Base-by-base conservation (phyloP, 1,140 invertebrate genomes). In the Cyphomyrmex costatus region DNA sequence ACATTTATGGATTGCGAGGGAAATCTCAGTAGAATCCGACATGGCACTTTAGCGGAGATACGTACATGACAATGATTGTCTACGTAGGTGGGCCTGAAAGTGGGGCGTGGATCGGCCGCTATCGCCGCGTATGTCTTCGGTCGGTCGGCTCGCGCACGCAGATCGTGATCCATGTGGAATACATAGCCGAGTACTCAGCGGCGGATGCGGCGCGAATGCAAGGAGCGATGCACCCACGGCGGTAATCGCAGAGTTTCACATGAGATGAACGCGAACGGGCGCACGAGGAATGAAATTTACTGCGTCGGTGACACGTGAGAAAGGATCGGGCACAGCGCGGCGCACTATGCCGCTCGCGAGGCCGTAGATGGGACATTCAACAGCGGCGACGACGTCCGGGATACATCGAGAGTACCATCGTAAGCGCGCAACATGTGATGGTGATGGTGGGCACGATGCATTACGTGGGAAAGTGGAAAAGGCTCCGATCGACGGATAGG, bases 381-480 rank as follows among this genome's bases (percentile, higher is more conserved):
- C 61, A 12, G 19, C 79, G 77, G 30, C 76, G 78, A n/a, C 70
- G 71, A 19, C n/a, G 71, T 82, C 12, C 19, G 51, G 33, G 33
- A 82, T 71, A 71, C 33, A 19, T 19, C 19, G 79, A 73, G 66
- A 82, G 79, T 73, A 58, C 46, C 56, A 51, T 65, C n/a, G 58
- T 42, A 14, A 63, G 49, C n/a, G 49, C n/a, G 51, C 63, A 33
- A 60, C 73, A 70, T 42, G 24, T 68, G 63, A 49, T 61, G 70
- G 53, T 74, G 4, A 30, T 36, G 63, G 46, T 36, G 49, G 49
- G 58, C 66, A 53, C 73, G 86, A 86, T 86, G 74, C 88, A 83
- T 88, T 85, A 89, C 90, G 89, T 91, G 90, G 89, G 90, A 91
- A 91, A 89, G 68, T 91, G 77, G 78, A 85, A 91, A 89, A 89